Percentiles rank a stretch among this genome's conserved stretches.
Evolutionary conservation across 2,888 invertebrate genomes (phyloP).

Genomic region (Cephus nigrinus): DNA sequence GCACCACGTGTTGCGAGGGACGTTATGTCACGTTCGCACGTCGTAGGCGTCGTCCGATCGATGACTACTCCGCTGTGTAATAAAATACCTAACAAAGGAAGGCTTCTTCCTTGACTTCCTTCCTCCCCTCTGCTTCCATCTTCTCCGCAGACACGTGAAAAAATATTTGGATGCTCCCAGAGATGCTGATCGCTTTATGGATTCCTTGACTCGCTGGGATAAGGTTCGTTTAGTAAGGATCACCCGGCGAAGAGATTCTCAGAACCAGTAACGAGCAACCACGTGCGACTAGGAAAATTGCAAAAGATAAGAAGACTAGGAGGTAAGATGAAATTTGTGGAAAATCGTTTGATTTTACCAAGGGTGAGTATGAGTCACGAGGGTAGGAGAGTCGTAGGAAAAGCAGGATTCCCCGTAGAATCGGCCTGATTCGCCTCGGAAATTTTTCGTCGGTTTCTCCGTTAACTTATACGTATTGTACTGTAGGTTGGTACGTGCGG

Average conservation of each 20-base stretch:
- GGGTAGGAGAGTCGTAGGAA: background rate
- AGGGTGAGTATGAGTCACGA: background rate
- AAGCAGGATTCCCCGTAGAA: background rate
- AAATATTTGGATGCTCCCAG: background rate
- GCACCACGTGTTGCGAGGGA: constrained; percentile 33
- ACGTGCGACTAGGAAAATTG: background rate
- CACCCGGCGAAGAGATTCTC: background rate
- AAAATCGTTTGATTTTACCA: background rate
- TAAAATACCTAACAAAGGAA: constrained; percentile 13
- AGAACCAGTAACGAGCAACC: background rate
- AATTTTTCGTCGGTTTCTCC: background rate
- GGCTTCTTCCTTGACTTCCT: background rate
- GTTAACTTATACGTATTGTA: background rate
- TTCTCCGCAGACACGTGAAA: background rate
- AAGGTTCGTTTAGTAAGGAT: background rate
- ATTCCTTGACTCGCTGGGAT: background rate
- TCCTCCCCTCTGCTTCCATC: background rate
- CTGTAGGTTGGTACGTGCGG: background rate
- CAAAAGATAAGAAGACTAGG: background rate
- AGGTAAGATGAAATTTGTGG: background rate
- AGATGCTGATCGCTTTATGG: background rate
- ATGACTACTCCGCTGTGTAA: constrained; percentile 24
- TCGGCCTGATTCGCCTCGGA: background rate
- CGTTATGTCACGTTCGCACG: constrained; percentile 42
- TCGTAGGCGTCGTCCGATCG: constrained; percentile 39